Evolutionary conservation across 2,797 vertebrate genomes (phyloP).

Genomic region (Steatocranus sp.): DNA sequence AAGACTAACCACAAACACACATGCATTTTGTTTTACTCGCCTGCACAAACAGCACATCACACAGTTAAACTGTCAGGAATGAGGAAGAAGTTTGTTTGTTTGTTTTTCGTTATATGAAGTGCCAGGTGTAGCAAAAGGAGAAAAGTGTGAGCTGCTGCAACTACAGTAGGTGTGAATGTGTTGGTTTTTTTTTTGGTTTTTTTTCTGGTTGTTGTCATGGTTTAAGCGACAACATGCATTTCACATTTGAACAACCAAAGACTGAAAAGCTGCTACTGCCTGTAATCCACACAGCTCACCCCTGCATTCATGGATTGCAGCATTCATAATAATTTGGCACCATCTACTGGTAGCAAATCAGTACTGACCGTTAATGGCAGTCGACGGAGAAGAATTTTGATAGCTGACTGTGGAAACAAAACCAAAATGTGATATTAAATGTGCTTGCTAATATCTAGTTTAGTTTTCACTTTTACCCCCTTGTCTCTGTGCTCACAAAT

Average conservation of each 20-base stretch:
- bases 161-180: not conserved
- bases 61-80: not conserved
- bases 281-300: not conserved
- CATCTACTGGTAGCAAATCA: slow-evolving; percentile 44
- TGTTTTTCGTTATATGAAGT: not conserved
- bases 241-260: not conserved
- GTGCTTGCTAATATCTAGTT: not conserved
- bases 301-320: not conserved
- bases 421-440: not conserved
- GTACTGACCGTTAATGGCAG: not conserved
- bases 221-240: not conserved
- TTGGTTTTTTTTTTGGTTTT: not conserved
- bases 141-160: not conserved
- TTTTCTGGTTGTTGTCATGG: not conserved
- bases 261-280: not conserved
- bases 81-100: no score
- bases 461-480: not conserved
- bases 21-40: not conserved
- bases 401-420: not conserved
- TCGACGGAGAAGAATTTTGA: not conserved
- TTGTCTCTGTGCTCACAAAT: not conserved
- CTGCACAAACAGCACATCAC: not conserved
- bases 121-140: not conserved
- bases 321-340: slow-evolving; percentile 33
- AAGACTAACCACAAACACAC: slow-evolving; percentile 32